phyloP scores from a whole-genome alignment of 35 echinoderm and acorn worm species.

The Apostichopus japonicus region DNA sequence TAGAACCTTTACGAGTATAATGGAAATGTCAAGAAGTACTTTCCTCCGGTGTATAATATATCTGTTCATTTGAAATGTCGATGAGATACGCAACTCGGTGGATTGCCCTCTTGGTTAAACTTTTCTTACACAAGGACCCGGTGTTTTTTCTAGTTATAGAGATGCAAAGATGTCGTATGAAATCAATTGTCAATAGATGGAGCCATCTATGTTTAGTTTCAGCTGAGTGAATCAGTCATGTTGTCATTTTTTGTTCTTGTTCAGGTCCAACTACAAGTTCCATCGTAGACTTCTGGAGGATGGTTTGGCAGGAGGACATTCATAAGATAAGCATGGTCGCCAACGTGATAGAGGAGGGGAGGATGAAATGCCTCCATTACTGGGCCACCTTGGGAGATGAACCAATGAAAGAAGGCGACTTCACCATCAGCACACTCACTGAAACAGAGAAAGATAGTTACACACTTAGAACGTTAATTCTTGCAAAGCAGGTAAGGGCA shows the following conservation, averaged over 20 bases:
- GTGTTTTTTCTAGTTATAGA: too few species aligned
- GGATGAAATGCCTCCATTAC: slow-evolving; percentile 49
- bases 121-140: too few species aligned
- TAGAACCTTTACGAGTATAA: too few species aligned
- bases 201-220: too few species aligned
- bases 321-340: slow-evolving; percentile 19
- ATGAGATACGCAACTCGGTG: too few species aligned
- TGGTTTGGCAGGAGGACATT: slow-evolving; percentile 40
- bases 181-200: too few species aligned
- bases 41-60: too few species aligned
- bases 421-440: slow-evolving; percentile 19
- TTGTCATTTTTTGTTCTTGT: background rate
- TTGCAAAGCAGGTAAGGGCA: background rate
- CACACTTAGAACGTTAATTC: background rate
- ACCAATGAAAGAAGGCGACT: slow-evolving; percentile 3
- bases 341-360: slow-evolving; percentile 26
- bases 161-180: too few species aligned
- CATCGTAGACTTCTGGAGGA: slow-evolving; percentile 41
- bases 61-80: too few species aligned
- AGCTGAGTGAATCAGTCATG: too few species aligned
- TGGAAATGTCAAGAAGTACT: too few species aligned
- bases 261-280: slow-evolving; percentile 32
- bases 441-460: slow-evolving; percentile 36
- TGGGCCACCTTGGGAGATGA: slow-evolving; percentile 39
- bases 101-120: too few species aligned